Percentiles rank a stretch among this genome's conserved stretches.
phyloP scores from a whole-genome alignment of 2,797 vertebrate species.

The Bovichtus diacanthus region DNA sequence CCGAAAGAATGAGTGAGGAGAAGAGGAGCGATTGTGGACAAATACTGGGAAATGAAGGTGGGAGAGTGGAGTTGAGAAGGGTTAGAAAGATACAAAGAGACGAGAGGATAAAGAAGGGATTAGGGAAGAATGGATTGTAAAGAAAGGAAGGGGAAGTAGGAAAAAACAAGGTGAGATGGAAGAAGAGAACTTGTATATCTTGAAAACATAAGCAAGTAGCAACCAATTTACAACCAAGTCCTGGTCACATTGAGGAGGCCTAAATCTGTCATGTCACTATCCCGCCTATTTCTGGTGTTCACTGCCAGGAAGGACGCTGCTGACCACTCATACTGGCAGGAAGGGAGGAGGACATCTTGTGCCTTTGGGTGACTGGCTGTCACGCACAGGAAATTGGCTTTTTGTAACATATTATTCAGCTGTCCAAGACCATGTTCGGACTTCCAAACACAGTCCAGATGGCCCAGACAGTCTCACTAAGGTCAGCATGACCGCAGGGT shows the following conservation, averaged over 20 bases:
- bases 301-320: constrained; percentile 4
- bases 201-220: constrained; percentile 7
- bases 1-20: constrained; percentile 49
- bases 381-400: neutral
- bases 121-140: neutral
- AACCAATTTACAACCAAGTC: constrained; percentile 51
- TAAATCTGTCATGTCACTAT: constrained; percentile 39
- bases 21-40: constrained; percentile 40
- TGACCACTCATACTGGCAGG: neutral
- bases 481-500: neutral
- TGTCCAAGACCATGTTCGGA: constrained; percentile 27
- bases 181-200: neutral
- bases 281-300: constrained; percentile 58
- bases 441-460: constrained; percentile 23
- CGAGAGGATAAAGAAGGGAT: constrained; percentile 1
- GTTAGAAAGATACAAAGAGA: constrained; percentile 9
- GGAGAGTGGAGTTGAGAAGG: neutral
- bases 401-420: neutral
- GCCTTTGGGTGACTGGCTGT: constrained; percentile 12
- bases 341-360: constrained; percentile 13
- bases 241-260: constrained; percentile 50
- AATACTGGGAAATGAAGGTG: constrained; percentile 40
- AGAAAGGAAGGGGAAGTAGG: neutral
- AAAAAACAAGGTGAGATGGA: neutral
- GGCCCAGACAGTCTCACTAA: neutral